Base-by-base conservation (phyloP, 2,113 vertebrate species). In the Pygoscelis antarcticus region DNA sequence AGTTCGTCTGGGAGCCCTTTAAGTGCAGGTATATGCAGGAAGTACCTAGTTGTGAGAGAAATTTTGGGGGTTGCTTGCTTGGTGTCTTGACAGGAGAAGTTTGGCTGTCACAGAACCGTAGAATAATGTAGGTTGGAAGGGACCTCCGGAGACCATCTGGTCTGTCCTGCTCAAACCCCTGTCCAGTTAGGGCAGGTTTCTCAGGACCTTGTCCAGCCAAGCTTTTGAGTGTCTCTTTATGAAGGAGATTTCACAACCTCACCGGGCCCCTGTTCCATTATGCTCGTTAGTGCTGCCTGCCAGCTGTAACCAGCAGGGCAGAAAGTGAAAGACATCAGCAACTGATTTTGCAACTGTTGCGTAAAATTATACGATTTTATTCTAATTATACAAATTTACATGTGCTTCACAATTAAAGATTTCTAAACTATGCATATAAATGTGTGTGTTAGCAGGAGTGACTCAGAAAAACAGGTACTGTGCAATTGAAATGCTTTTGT, bases 391-490 rank as follows among this genome's bases (percentile, higher is more conserved):
- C 8, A 10, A 16, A 57, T 76, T 44, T 76, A 64, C 25, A 11
- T 49, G 22, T 69, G 54, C 62, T 69, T 83, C 30, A 42, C 62
- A 65, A 30, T 79, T 32, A 64, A 76, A 65, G 44, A 16, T 49
- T 12, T 72, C 52, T 44, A 6, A 77, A 62, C 70, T 57, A 1
- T n/a, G 15, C 60, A 4, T n/a, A 9, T 2, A 2, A 75, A 47
- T 10, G 22, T 21, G 49, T 55, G 9, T 9, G 70, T 38, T 49
- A 77, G 80, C 60, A 62, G 75, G 69, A 75, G 55, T 9, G 69
- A 91, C 84, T 57, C 89, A 91, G 91, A 96, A 93, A 89, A 96
- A 83, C 93, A 89, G 52, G 62, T 64, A 14, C 40, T 29, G 27
- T 82, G 70, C 21, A 11, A 1, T 0, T 54, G 34, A 65, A 79